Evolutionary conservation across 2,888 invertebrate genomes (phyloP).

Genomic region (Cephus spinipes): DNA sequence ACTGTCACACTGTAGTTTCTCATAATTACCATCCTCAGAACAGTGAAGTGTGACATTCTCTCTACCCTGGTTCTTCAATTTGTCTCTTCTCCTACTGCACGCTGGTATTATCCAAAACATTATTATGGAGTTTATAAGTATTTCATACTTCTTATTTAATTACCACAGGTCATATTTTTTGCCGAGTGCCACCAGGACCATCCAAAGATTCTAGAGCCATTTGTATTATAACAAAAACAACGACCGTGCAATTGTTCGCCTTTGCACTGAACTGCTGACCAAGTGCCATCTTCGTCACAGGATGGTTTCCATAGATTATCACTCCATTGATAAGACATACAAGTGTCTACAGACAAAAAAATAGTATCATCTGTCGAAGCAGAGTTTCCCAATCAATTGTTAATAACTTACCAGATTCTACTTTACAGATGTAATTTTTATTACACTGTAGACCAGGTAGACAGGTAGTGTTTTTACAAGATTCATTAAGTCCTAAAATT

Average conservation of each 20-base stretch:
- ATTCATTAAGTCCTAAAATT: slow-evolving; percentile 13
- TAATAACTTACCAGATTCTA: slow-evolving; percentile 4
- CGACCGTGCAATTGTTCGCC: slow-evolving; percentile 28
- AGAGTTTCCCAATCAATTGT: neutral
- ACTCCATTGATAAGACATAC: slow-evolving; percentile 12
- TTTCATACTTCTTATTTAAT: slow-evolving; percentile 21
- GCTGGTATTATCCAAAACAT: slow-evolving; percentile 60
- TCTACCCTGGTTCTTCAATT: slow-evolving; percentile 67
- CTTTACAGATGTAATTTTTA: slow-evolving; percentile 4
- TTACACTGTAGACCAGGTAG: slow-evolving; percentile 10
- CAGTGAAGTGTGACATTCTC: slow-evolving; percentile 74
- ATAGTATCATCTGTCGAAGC: neutral
- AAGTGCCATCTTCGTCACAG: slow-evolving; percentile 26
- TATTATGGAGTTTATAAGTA: neutral
- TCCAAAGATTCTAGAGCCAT: slow-evolving; percentile 75
- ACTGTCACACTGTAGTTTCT: slow-evolving; percentile 76
- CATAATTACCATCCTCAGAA: slow-evolving; percentile 75
- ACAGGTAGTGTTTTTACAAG: slow-evolving; percentile 13
- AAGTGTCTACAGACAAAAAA: slow-evolving; percentile 7
- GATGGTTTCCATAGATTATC: slow-evolving; percentile 24
- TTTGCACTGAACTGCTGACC: slow-evolving; percentile 30
- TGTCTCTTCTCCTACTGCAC: slow-evolving; percentile 73
- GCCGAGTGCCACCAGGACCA: slow-evolving; percentile 72
- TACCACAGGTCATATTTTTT: slow-evolving; percentile 76
- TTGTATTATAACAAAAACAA: slow-evolving; percentile 75